Percentiles rank a stretch among this genome's conserved stretches.
phyloP scores from a whole-genome alignment of 2,888 invertebrate species.

The Orthosia gothica region DNA sequence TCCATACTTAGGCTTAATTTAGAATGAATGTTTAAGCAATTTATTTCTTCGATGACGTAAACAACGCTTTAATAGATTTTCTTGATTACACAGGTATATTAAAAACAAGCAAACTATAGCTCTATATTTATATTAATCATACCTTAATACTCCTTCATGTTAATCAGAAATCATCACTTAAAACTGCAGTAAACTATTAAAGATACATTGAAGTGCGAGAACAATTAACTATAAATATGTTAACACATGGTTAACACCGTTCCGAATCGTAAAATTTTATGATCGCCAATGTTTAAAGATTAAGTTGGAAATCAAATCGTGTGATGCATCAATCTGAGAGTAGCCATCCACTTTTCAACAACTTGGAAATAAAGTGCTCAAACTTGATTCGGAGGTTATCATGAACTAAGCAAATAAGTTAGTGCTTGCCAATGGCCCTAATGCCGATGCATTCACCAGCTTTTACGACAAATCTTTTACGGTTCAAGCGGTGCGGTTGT shows the following conservation, averaged over 20 bases:
- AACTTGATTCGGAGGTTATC: neutral
- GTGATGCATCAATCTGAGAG: slow-evolving; percentile 2
- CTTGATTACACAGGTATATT: slow-evolving; percentile 16
- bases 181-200: neutral
- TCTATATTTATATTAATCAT: neutral
- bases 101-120: slow-evolving; percentile 1
- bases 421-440: neutral
- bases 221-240: slow-evolving; percentile 40
- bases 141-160: neutral
- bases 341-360: neutral
- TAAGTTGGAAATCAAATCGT: slow-evolving; percentile 9
- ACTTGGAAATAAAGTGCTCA: neutral
- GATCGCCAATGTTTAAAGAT: neutral
- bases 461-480: too few relatives aligned
- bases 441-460: too few relatives aligned
- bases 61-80: slow-evolving; percentile 20
- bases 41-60: slow-evolving; percentile 36
- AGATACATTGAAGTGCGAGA: slow-evolving; percentile 11
- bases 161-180: neutral
- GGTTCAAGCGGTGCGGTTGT: too few relatives aligned
- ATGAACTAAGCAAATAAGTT: neutral
- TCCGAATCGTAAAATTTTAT: slow-evolving; percentile 23
- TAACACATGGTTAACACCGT: slow-evolving; percentile 28
- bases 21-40: slow-evolving; percentile 42
- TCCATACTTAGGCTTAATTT: slow-evolving; percentile 26